Evolutionary conservation across 2,113 vertebrate genomes (phyloP), one percentile per base, ranked within the genome.

Genomic region (Trogon melanurus): DNA sequence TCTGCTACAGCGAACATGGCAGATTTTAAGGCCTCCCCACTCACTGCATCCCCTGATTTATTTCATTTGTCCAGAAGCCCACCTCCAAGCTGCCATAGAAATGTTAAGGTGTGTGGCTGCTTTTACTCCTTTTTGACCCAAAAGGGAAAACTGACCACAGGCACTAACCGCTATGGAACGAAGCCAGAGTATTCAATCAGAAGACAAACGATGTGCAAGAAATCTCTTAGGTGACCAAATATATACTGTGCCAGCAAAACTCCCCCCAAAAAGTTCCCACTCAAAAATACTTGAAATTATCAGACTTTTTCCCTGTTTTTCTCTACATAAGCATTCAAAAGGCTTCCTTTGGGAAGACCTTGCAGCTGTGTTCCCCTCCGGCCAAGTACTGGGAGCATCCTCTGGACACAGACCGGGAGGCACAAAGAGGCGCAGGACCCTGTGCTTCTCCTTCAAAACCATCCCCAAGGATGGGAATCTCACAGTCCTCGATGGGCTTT

Each of bases 1-100:
- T 60, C 56, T 51, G 73, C 54, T n/a, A 18, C 0, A 0, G 73
- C 3, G 3, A 85, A 51, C 0, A 4, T 3, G 4, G 38, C 10
- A 69, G 8, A 44, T 27, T 50, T 58, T 9, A 73, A 66, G 21
- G 41, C 16, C 45, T 34, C 12, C 50, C 32, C 4, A 0, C 29
- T 62, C 1, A 0, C 7, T n/a, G 30, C n/a, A 29, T 16, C 30
- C 22, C 22, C 54, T 45, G 47, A 53, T 45, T 61, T 30, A n/a
- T 41, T 57, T 48, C 20, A 14, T n/a, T 6, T 10, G 14, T 50
- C 44, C 44, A 48, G 45, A 67, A 58, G 27, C 16, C 18, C 48
- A 22, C 38, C 13, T 41, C 29, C 16, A 21, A 75, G 58, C 3
- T 53, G 73, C 65, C 48, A n/a, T 2, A 11, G 10, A 70, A 82